Evolutionary conservation across 2,113 vertebrate genomes (phyloP).

Genomic region (Lucifuga dentata): DNA sequence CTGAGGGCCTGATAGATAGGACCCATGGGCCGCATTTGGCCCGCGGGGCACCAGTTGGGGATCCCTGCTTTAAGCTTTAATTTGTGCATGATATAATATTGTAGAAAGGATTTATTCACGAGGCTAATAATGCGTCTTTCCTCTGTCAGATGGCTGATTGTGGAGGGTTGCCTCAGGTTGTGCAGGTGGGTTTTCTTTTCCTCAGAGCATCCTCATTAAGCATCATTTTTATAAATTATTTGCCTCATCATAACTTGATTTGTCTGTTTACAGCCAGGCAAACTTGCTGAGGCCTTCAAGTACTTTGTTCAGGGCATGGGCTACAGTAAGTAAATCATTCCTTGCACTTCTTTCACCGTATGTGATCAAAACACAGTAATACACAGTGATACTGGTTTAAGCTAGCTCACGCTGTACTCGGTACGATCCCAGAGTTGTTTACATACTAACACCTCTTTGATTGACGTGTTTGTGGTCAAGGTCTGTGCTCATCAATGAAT

Average conservation of each 20-base stretch:
- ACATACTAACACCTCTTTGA: constrained; percentile 11
- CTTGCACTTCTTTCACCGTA: neutral
- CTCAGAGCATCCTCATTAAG: neutral
- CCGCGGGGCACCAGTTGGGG: too few relatives aligned
- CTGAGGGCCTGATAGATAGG: too few relatives aligned
- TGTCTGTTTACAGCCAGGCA: constrained; percentile 80
- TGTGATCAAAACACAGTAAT: neutral
- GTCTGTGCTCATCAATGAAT: constrained; percentile 5
- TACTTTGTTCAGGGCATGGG: constrained; percentile 89
- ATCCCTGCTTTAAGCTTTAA: too few relatives aligned
- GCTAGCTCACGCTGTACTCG: neutral
- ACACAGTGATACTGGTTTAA: neutral
- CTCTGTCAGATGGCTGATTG: constrained; percentile 94
- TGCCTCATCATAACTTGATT: neutral
- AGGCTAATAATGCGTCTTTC: constrained; percentile 10
- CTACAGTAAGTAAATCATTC: constrained; percentile 83
- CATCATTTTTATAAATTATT: neutral
- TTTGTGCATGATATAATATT: too few relatives aligned
- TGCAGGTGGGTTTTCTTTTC: constrained; percentile 86
- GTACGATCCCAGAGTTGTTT: constrained; percentile 25
- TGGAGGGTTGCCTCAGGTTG: constrained; percentile 95
- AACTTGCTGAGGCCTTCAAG: constrained; percentile 87
- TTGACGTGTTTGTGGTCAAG: constrained; percentile 64
- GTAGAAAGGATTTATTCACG: neutral
- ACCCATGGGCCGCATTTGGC: too few relatives aligned